Evolutionary conservation across 2,888 invertebrate genomes (phyloP).

Genomic region (Eupithecia tripunctaria): DNA sequence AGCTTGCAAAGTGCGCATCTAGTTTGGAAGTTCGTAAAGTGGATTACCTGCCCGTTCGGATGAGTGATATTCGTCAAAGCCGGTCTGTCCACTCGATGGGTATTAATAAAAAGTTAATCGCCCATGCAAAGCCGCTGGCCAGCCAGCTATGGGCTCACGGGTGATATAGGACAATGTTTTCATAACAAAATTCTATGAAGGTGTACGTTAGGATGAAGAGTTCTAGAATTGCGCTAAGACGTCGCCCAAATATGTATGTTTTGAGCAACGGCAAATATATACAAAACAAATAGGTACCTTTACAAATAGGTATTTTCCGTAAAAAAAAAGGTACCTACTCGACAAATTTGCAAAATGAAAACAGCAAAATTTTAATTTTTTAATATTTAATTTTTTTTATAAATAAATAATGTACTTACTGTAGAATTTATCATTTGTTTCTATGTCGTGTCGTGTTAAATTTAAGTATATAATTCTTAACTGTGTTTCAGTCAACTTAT

Average conservation of each 20-base stretch:
- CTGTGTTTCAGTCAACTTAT: no score
- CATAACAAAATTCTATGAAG: neutral
- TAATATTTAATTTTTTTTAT: no score
- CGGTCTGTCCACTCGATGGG: conserved; percentile 48
- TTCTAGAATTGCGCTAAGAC: neutral
- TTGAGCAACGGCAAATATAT: neutral
- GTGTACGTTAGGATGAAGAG: neutral
- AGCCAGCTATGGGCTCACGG: conserved; percentile 31
- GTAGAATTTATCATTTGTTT: no score
- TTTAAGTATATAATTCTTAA: no score
- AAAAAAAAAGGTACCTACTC: no score
- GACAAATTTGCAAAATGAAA: no score
- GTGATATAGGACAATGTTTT: conserved; percentile 19
- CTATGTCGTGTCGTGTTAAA: no score
- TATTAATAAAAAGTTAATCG: conserved; percentile 79
- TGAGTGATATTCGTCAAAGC: conserved; percentile 58
- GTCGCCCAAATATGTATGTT: neutral
- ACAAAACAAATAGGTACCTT: neutral
- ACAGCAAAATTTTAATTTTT: no score
- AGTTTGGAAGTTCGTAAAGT: conserved; percentile 51
- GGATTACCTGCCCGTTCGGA: conserved; percentile 50
- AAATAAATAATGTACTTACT: no score
- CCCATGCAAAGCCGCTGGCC: conserved; percentile 55
- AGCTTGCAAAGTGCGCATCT: conserved; percentile 24
- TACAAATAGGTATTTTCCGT: no score